phyloP scores from a whole-genome alignment of 2,888 invertebrate species.

The Orthonevra nobilis region DNA sequence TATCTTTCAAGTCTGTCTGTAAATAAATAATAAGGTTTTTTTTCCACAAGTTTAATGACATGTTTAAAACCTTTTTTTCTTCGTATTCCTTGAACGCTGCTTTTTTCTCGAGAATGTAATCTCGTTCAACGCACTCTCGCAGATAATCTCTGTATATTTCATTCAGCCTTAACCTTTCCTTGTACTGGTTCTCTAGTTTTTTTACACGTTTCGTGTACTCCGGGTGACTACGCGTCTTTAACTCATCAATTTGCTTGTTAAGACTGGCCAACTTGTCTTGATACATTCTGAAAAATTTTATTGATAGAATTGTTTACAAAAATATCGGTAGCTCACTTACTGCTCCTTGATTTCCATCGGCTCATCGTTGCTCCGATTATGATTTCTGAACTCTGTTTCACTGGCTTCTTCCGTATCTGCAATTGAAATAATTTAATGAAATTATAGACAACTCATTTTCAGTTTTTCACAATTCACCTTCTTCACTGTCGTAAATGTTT shows the following conservation, averaged over 20 bases:
- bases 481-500: conserved; percentile 81
- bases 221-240: conserved; percentile 92
- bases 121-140: conserved; percentile 92
- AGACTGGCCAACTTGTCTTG: conserved; percentile 94
- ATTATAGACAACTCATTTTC: too few relatives aligned
- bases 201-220: conserved; percentile 92
- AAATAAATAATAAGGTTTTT: too few relatives aligned
- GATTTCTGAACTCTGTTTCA: conserved; percentile 93
- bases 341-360: conserved; percentile 79
- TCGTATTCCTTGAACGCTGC: conserved; percentile 95
- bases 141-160: conserved; percentile 89
- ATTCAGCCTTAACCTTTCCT: conserved; percentile 89
- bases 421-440: too few relatives aligned
- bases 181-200: conserved; percentile 89
- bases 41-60: background rate
- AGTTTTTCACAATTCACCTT: too few relatives aligned
- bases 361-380: conserved; percentile 75
- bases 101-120: conserved; percentile 93
- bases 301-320: background rate
- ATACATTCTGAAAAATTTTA: conserved; percentile 84
- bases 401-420: conserved; percentile 97
- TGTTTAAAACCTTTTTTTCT: conserved; percentile 96
- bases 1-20: conserved; percentile 89
- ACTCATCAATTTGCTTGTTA: conserved; percentile 93
- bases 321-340: conserved; percentile 72